Evolutionary conservation across 2,888 invertebrate species (phyloP).

Genomic region (Chironomus riparius): DNA sequence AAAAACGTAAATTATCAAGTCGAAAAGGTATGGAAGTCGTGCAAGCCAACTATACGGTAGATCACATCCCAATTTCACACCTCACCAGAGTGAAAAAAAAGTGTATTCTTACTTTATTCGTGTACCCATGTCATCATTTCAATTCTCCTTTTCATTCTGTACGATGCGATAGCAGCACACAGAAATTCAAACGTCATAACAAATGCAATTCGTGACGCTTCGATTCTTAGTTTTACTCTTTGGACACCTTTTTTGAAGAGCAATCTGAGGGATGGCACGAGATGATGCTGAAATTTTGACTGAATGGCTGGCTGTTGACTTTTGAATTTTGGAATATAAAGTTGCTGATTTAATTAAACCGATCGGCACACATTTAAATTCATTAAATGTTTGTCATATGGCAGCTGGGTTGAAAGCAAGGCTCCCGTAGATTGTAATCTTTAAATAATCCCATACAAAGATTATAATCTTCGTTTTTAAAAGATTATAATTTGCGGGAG

Average conservation of each 20-base stretch:
- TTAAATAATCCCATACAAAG: too few species aligned
- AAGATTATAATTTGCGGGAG: too few species aligned
- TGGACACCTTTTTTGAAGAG: background rate
- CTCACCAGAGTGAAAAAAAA: slow-evolving; percentile 5
- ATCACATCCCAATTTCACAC: slow-evolving; percentile 27
- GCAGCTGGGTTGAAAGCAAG: too few species aligned
- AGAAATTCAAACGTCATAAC: slow-evolving; percentile 27
- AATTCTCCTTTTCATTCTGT: slow-evolving; percentile 3
- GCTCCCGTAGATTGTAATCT: too few species aligned
- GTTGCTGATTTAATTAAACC: too few species aligned
- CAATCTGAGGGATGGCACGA: background rate
- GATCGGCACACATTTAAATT: too few species aligned
- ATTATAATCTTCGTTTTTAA: too few species aligned
- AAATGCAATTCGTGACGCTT: slow-evolving; percentile 28
- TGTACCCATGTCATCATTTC: slow-evolving; percentile 23
- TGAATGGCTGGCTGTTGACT: too few species aligned
- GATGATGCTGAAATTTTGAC: too few species aligned
- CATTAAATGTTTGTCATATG: too few species aligned
- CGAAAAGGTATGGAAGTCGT: background rate
- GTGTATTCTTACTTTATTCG: background rate
- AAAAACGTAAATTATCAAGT: slow-evolving; percentile 2
- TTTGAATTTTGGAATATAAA: too few species aligned
- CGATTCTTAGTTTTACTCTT: background rate
- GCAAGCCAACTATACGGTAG: slow-evolving; percentile 13
- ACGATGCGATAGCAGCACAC: background rate